These are phyloP conservation scores for Drosophila acutilabella DNA, from an alignment of 2,888 invertebrate genomes.

Conservation along the genomic window DNA sequence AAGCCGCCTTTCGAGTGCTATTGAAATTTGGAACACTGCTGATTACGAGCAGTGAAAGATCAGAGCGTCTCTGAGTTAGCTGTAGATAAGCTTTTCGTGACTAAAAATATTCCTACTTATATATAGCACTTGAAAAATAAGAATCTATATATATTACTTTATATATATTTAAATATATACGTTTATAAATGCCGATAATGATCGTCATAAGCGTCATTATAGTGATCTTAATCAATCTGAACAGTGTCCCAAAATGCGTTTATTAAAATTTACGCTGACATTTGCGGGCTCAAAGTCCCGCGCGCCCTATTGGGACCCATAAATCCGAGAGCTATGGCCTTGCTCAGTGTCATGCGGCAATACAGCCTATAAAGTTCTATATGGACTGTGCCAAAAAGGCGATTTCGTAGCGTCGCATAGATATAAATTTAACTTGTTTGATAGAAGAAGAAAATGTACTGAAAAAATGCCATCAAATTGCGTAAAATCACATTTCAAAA, in stretches of 20 bases:
- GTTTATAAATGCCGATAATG: conserved; percentile 50
- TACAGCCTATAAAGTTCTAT: conserved; percentile 23
- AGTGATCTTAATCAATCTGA: conserved; percentile 59
- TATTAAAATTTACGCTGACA: conserved; percentile 67
- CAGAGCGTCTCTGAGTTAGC: conserved; percentile 38
- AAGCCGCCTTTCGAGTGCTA: conserved; percentile 8
- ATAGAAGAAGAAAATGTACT: conserved; percentile 2
- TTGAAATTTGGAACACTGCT: conserved; percentile 42
- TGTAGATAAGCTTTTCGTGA: conserved; percentile 48
- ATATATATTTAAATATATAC: conserved; percentile 14
- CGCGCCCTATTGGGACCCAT: conserved; percentile 9
- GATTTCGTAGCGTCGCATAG: conserved; percentile 55
- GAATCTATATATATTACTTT: conserved; percentile 11
- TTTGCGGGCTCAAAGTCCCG: conserved; percentile 43
- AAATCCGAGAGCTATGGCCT: conserved; percentile 53
- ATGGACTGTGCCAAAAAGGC: conserved; percentile 56
- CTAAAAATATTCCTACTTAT: conserved; percentile 17
- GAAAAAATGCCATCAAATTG: neutral
- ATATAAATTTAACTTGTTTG: conserved; percentile 19
- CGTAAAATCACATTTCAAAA: conserved; percentile 9
- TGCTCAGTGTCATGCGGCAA: conserved; percentile 61
- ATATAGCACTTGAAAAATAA: conserved; percentile 11
- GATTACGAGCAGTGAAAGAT: conserved; percentile 56
- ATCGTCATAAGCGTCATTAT: conserved; percentile 53
- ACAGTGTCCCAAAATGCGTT: conserved; percentile 66